phyloP scores from a whole-genome alignment of 2,113 vertebrate species.

The Nesoenas mayeri region DNA sequence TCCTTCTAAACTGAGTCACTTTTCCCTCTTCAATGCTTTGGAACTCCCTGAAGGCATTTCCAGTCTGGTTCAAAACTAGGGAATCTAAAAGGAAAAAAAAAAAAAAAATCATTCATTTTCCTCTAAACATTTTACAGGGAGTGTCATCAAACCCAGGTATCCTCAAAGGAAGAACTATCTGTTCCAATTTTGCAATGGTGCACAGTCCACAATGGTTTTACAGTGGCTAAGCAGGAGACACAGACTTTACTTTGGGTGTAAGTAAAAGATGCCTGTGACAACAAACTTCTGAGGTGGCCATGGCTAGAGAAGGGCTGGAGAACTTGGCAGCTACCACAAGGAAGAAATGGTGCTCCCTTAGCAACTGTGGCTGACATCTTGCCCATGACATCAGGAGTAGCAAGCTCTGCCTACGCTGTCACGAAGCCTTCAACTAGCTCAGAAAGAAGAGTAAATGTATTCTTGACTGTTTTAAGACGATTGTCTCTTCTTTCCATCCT shows the following conservation, averaged over 20 bases:
- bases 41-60: neutral
- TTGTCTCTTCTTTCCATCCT: neutral
- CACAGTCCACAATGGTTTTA: neutral
- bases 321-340: rapidly evolving
- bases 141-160: neutral
- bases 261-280: neutral
- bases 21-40: neutral
- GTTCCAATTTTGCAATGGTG: neutral
- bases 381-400: neutral
- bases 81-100: neutral
- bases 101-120: neutral
- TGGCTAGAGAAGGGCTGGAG: neutral
- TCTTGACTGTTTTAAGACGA: neutral
- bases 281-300: neutral
- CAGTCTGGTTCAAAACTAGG: neutral
- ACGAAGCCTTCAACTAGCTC: neutral
- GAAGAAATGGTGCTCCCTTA: neutral
- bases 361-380: neutral
- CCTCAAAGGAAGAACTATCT: neutral
- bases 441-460: neutral
- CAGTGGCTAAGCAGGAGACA: neutral
- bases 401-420: neutral
- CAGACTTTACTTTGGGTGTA: rapidly evolving
- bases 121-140: neutral
- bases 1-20: neutral